These are phyloP conservation scores for Liodrosophila aerea DNA, from an alignment of 2,888 invertebrate species.

Conservation along the genomic window DNA sequence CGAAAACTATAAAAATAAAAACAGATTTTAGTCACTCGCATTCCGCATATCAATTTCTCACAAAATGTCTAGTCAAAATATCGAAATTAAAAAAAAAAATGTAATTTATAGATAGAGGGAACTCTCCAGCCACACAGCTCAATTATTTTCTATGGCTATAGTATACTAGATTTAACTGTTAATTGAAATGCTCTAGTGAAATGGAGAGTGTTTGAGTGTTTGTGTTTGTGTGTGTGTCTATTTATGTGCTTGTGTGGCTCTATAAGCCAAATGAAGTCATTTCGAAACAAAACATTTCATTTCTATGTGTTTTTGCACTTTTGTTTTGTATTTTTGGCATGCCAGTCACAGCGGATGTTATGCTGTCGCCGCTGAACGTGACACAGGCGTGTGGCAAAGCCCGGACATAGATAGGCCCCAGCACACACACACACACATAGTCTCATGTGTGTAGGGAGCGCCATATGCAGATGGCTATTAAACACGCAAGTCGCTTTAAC, in stretches of 20 bases:
- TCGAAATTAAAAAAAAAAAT: no score
- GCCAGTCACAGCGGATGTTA: conserved; percentile 62
- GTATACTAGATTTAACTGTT: no score
- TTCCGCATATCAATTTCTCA: no score
- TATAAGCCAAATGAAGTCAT: conserved; percentile 62
- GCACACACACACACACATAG: background rate
- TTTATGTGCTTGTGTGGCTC: background rate
- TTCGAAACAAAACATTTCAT: conserved; percentile 36
- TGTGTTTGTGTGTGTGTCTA: background rate
- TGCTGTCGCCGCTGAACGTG: conserved; percentile 36
- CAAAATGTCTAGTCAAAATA: no score
- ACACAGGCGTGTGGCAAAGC: conserved; percentile 26
- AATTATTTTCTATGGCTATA: no score
- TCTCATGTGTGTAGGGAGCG: conserved; percentile 2
- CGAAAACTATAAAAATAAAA: conserved; percentile 33
- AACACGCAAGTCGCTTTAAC: conserved; percentile 67
- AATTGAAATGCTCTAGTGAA: no score
- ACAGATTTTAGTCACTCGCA: conserved; percentile 42
- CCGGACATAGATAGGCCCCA: background rate
- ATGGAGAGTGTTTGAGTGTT: background rate
- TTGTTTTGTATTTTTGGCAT: conserved; percentile 55
- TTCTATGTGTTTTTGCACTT: conserved; percentile 10
- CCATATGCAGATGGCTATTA: conserved; percentile 60
- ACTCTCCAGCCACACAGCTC: no score
- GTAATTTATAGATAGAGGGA: no score